Percentiles rank a stretch among this genome's conserved stretches.
phyloP scores from a whole-genome alignment of 2,113 vertebrate genomes.

The Lamprotornis superbus region DNA sequence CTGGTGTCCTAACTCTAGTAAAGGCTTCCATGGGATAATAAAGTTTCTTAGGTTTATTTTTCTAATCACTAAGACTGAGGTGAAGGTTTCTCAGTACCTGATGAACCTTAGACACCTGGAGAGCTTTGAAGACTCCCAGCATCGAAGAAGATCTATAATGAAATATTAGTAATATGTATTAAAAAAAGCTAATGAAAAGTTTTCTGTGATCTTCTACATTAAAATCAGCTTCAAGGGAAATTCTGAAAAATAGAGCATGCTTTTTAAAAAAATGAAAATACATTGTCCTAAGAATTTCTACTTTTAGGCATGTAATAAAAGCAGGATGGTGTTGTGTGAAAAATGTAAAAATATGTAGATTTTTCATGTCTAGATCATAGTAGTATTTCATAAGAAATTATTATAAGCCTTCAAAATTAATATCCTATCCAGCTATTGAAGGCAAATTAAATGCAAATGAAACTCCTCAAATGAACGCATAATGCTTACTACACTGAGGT shows the following conservation, averaged over 20 bases:
- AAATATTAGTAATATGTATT: not conserved
- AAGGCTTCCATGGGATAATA: not conserved
- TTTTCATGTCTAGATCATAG: not conserved
- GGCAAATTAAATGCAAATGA: conserved; percentile 63
- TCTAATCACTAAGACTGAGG: not conserved
- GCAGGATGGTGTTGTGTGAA: not conserved
- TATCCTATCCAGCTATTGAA: conserved; percentile 25
- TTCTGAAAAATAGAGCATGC: not conserved
- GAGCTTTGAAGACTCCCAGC: not conserved
- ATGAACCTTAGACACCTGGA: not conserved
- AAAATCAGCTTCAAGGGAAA: not conserved
- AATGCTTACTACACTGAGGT: conserved; percentile 8
- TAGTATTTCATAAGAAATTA: conserved; percentile 8
- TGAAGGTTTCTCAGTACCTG: not conserved
- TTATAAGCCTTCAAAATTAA: conserved; percentile 44
- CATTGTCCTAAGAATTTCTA: not conserved
- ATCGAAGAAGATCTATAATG: not conserved
- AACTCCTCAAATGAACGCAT: conserved; percentile 18
- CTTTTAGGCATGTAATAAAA: not conserved
- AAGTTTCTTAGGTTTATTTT: not conserved
- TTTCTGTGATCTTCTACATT: not conserved
- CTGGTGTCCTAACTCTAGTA: not conserved
- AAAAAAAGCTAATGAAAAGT: not conserved
- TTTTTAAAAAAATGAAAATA: not conserved
- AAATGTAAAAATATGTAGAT: not conserved